Percentiles rank a stretch among this genome's conserved stretches.
These are phyloP conservation scores for Holcopasites calliopsidis DNA, from an alignment of 1,140 invertebrate genomes.

Conservation along the genomic window DNA sequence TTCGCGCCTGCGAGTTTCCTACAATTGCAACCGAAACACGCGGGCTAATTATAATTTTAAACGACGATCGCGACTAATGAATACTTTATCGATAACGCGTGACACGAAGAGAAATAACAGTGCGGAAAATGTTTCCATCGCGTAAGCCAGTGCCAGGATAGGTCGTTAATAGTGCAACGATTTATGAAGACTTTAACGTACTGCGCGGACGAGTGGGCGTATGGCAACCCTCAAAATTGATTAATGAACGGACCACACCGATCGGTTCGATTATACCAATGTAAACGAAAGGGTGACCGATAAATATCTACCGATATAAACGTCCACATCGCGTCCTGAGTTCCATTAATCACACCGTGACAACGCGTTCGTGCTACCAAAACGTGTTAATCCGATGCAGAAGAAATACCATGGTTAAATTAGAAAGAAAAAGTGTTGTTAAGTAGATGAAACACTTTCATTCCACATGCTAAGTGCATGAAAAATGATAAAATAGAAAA, in stretches of 20 bases:
- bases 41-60: too few relatives aligned
- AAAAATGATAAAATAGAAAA: not conserved
- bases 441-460: not conserved
- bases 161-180: conserved; percentile 33
- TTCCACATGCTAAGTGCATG: not conserved
- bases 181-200: conserved; percentile 62
- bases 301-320: conserved; percentile 69
- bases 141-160: conserved; percentile 1
- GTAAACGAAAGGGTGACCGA: conserved; percentile 63
- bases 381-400: conserved; percentile 50
- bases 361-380: conserved; percentile 21
- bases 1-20: too few relatives aligned
- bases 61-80: not conserved
- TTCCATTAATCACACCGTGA: conserved; percentile 56
- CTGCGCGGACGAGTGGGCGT: conserved; percentile 42
- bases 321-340: conserved; percentile 53
- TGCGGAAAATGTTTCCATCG: conserved; percentile 9
- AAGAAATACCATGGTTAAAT: conserved; percentile 19
- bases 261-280: conserved; percentile 68
- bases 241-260: conserved; percentile 59
- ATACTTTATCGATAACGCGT: not conserved
- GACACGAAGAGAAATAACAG: not conserved
- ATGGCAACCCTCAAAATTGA: conserved; percentile 60
- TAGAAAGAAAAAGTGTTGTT: not conserved
- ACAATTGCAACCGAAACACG: too few relatives aligned